phyloP scores from a whole-genome alignment of 2,888 invertebrate species.

The Dasysyrphus albostriatus region DNA sequence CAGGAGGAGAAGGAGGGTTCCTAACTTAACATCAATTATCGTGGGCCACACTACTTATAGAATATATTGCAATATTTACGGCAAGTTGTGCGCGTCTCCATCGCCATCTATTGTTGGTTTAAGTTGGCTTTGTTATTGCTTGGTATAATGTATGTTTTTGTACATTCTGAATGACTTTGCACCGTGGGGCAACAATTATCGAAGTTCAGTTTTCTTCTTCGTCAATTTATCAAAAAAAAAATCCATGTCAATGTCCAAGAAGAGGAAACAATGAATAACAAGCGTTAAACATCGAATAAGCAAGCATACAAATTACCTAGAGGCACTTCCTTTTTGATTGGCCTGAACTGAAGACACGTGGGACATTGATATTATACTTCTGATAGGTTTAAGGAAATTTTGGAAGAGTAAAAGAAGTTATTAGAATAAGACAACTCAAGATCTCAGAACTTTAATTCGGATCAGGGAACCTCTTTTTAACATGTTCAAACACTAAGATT shows the following conservation, averaged over 20 bases:
- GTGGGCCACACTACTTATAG: constrained; percentile 46
- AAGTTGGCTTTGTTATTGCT: background rate
- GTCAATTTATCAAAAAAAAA: constrained; percentile 35
- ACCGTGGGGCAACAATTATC: constrained; percentile 40
- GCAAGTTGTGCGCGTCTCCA: constrained; percentile 20
- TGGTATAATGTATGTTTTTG: background rate
- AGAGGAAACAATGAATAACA: constrained; percentile 52
- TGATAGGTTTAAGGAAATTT: background rate
- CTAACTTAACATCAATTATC: constrained; percentile 63
- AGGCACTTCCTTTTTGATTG: constrained; percentile 2
- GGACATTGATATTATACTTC: too few relatives aligned
- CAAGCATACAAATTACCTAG: background rate
- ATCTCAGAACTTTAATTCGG: too few relatives aligned
- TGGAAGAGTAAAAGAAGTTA: background rate
- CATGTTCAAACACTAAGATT: too few relatives aligned
- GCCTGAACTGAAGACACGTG: background rate
- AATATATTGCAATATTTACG: constrained; percentile 13
- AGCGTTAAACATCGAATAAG: constrained; percentile 31
- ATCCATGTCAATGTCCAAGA: constrained; percentile 31
- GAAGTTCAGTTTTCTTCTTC: background rate
- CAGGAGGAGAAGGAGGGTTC: background rate
- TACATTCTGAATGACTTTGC: constrained; percentile 21
- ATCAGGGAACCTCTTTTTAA: too few relatives aligned
- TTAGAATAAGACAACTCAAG: background rate
- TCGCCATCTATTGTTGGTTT: constrained; percentile 45